These are phyloP conservation scores for Aleiodes alternator DNA, from an alignment of 2,888 invertebrate species.

Conservation along the genomic window DNA sequence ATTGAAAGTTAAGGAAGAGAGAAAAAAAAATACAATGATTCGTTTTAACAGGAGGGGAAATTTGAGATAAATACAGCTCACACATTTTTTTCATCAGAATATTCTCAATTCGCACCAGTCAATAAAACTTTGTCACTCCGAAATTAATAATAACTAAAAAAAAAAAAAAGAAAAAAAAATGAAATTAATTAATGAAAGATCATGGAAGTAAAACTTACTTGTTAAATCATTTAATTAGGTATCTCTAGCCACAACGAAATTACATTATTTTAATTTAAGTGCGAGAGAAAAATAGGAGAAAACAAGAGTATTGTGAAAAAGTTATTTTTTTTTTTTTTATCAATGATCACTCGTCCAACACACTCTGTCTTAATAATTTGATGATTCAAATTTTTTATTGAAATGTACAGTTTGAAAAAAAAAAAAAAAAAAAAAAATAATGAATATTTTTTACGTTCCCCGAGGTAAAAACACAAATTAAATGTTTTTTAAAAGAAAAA, in stretches of 20 bases:
- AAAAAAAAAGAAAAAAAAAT: neutral
- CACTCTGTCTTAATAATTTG: conserved; percentile 54
- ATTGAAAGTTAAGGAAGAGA: no score
- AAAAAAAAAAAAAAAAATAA: conserved; percentile 50
- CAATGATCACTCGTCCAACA: conserved; percentile 60
- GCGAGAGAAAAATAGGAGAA: conserved; percentile 2
- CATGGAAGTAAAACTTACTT: conserved; percentile 28
- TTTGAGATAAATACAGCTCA: no score
- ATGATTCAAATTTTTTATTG: conserved; percentile 61
- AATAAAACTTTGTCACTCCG: conserved; percentile 12
- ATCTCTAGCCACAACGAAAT: conserved; percentile 10
- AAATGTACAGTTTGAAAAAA: conserved; percentile 64
- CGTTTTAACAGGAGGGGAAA: no score
- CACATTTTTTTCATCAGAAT: neutral
- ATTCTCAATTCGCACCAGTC: conserved; percentile 27
- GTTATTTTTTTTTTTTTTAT: conserved; percentile 18
- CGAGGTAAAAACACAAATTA: conserved; percentile 51
- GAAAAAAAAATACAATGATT: no score
- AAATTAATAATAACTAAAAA: conserved; percentile 5
- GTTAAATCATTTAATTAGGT: conserved; percentile 10
- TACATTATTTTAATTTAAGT: conserved; percentile 14
- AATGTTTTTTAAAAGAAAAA: conserved; percentile 19
- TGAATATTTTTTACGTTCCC: conserved; percentile 41
- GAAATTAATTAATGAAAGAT: conserved; percentile 15
- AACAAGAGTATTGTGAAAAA: conserved; percentile 14